phyloP scores from a whole-genome alignment of 2,888 invertebrate species.

The Tanaodytes sp. region DNA sequence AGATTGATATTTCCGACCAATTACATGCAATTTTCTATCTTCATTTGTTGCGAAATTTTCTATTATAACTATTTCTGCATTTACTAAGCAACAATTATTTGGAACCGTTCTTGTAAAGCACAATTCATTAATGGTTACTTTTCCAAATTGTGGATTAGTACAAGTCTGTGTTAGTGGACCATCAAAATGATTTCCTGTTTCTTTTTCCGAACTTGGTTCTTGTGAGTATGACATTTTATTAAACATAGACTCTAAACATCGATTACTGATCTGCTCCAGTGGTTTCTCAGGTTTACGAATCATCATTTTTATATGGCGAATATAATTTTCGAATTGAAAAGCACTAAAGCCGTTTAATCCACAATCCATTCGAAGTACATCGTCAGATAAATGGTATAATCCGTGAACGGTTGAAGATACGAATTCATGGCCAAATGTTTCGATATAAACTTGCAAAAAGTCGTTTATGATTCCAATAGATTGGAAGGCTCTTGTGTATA shows the following conservation, averaged over 20 bases:
- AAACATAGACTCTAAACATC: constrained; percentile 1
- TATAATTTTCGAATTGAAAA: constrained; percentile 36
- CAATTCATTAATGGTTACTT: no score
- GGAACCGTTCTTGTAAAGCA: no score
- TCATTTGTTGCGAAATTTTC: no score
- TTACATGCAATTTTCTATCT: no score
- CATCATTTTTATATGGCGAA: constrained; percentile 25
- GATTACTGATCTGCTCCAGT: constrained; percentile 18
- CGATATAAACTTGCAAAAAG: no score
- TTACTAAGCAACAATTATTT: no score
- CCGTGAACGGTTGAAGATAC: constrained; percentile 34
- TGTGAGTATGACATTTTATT: no score
- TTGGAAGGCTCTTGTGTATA: no score
- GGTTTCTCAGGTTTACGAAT: constrained; percentile 38
- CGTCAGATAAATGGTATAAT: constrained; percentile 29
- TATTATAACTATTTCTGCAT: no score
- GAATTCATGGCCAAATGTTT: constrained; percentile 30
- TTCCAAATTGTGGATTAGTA: constrained; percentile 12
- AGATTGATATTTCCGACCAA: no score
- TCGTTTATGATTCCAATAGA: no score
- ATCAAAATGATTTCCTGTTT: constrained; percentile 1
- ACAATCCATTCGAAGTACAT: constrained; percentile 10
- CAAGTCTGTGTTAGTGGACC: constrained; percentile 11
- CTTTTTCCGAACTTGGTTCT: background rate
- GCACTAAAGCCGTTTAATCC: constrained; percentile 30